A percentile compares a stretch with the other conserved stretches of the same genome.
These are phyloP conservation scores for Lerema accius DNA, from an alignment of 1,140 invertebrate species.

Conservation along the genomic window DNA sequence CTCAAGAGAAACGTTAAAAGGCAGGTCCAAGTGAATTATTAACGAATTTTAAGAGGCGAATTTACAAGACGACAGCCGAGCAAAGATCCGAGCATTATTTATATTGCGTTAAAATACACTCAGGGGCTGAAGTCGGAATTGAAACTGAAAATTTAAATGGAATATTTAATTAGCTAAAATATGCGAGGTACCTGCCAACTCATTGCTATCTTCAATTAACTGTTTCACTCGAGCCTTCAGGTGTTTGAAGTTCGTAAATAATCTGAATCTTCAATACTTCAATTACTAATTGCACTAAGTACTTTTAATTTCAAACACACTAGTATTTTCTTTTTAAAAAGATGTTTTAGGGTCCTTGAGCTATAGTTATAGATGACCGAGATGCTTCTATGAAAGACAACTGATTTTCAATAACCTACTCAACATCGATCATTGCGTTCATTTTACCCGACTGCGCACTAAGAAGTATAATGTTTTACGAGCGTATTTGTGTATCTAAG, in stretches of 20 bases:
- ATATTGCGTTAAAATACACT: constrained; percentile 2
- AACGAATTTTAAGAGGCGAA: constrained; percentile 22
- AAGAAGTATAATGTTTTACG: too few relatives aligned
- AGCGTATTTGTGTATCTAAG: too few relatives aligned
- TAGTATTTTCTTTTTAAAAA: too few relatives aligned
- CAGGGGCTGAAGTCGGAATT: not conserved
- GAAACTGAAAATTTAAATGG: not conserved
- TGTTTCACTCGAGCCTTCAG: not conserved
- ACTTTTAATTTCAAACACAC: too few relatives aligned
- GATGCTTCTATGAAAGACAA: too few relatives aligned
- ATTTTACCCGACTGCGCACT: too few relatives aligned
- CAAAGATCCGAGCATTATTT: not conserved
- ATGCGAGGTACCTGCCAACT: not conserved
- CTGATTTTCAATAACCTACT: too few relatives aligned
- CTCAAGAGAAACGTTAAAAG: constrained; percentile 3
- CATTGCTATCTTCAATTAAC: not conserved
- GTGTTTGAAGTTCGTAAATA: constrained; percentile 1
- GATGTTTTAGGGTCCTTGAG: too few relatives aligned
- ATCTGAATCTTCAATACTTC: too few relatives aligned
- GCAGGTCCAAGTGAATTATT: constrained; percentile 9
- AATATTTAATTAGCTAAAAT: not conserved
- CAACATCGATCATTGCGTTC: too few relatives aligned
- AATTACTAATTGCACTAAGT: too few relatives aligned
- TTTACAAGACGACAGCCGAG: not conserved
- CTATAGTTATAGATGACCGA: too few relatives aligned